phyloP scores from a whole-genome alignment of 2,113 vertebrate genomes.

The Chaetodon auriga region DNA sequence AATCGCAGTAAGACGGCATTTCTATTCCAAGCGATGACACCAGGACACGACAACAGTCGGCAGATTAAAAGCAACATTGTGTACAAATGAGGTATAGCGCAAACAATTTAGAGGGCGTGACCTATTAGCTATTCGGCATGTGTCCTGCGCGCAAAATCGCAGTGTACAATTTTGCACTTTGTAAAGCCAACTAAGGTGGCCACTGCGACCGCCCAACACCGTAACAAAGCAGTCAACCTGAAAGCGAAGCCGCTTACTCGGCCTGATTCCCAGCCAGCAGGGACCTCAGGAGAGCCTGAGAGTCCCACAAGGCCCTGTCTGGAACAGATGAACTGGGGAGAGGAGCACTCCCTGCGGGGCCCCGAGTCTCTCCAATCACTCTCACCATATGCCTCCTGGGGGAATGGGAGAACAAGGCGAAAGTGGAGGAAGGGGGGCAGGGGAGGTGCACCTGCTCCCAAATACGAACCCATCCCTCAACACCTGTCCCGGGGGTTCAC shows the following conservation, averaged over 20 bases:
- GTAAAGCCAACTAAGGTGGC: slow-evolving; percentile 58
- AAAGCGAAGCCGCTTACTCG: slow-evolving; percentile 59
- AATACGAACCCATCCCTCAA: slow-evolving; percentile 77
- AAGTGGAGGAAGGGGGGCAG: slow-evolving; percentile 27
- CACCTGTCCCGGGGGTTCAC: slow-evolving; percentile 74
- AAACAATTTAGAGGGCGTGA: slow-evolving; percentile 60
- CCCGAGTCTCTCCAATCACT: slow-evolving; percentile 76
- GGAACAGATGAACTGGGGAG: slow-evolving; percentile 81
- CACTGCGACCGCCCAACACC: slow-evolving; percentile 34
- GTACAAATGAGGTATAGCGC: slow-evolving; percentile 35
- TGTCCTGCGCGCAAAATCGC: slow-evolving; percentile 23
- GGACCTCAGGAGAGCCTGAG: slow-evolving; percentile 62
- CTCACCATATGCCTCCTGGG: slow-evolving; percentile 81
- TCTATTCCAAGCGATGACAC: slow-evolving; percentile 41
- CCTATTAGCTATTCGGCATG: slow-evolving; percentile 45
- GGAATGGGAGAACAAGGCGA: slow-evolving; percentile 65
- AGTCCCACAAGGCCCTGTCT: slow-evolving; percentile 75
- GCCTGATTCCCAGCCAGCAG: slow-evolving; percentile 74
- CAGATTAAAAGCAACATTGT: slow-evolving; percentile 52
- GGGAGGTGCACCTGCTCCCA: slow-evolving; percentile 78
- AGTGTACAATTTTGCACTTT: slow-evolving; percentile 16
- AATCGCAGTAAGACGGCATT: slow-evolving; percentile 42
- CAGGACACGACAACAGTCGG: slow-evolving; percentile 19
- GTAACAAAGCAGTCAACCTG: slow-evolving; percentile 74
- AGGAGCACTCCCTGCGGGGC: slow-evolving; percentile 70